Evolutionary conservation across 1,140 invertebrate species (phyloP).

Genomic region (Trichonephila clavata): DNA sequence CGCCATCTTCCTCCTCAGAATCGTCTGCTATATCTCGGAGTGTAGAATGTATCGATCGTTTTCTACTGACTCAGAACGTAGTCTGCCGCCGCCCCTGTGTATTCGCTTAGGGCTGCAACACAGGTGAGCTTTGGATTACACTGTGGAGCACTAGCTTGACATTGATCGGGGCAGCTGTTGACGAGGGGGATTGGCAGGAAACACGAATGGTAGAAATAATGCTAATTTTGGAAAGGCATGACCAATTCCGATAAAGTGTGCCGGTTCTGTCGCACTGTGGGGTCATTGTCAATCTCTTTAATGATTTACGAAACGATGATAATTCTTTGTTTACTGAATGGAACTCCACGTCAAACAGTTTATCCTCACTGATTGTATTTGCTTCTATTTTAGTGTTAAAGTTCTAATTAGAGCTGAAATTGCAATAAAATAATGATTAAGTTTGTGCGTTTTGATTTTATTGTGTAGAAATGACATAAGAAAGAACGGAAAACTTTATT

Average conservation of each 20-base stretch:
- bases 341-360: too few relatives aligned
- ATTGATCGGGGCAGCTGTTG: conserved; percentile 59
- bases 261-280: not conserved
- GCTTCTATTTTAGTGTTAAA: too few relatives aligned
- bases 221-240: conserved; percentile 28
- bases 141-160: not conserved
- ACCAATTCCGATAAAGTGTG: not conserved
- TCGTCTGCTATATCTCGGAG: not conserved
- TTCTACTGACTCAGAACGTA: conserved; percentile 48
- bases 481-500: too few relatives aligned
- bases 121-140: conserved; percentile 39
- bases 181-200: not conserved
- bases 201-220: not conserved
- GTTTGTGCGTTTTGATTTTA: too few relatives aligned
- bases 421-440: too few relatives aligned
- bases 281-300: not conserved
- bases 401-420: too few relatives aligned
- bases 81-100: conserved; percentile 19
- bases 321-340: not conserved
- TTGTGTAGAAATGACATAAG: too few relatives aligned
- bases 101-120: not conserved
- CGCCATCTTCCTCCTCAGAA: conserved; percentile 53
- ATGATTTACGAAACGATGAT: not conserved
- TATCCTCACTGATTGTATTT: too few relatives aligned
- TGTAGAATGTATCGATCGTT: conserved; percentile 62